These are phyloP conservation scores for Taphrorychus bicolor DNA, from an alignment of 2,888 invertebrate species.

Conservation along the genomic window DNA sequence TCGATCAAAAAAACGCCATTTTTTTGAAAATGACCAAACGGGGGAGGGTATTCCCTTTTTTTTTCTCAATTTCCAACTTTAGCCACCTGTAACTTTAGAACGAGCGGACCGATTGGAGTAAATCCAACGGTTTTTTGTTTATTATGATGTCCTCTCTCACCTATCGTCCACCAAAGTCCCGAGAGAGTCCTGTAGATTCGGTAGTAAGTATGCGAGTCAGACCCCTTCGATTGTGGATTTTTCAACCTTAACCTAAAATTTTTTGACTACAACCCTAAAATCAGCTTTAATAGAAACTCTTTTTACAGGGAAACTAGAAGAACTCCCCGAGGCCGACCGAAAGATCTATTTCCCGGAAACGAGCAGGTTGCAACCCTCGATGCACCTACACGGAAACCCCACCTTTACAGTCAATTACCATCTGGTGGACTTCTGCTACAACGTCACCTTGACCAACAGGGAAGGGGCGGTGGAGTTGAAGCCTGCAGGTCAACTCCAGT, in stretches of 20 bases:
- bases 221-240: not conserved
- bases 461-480: slow-evolving; percentile 73
- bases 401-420: slow-evolving; percentile 72
- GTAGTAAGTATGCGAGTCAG: too few species aligned
- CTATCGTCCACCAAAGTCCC: too few species aligned
- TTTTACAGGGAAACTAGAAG: slow-evolving; percentile 70
- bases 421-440: slow-evolving; percentile 75
- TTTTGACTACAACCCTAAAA: not conserved
- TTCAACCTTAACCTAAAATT: not conserved
- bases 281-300: not conserved
- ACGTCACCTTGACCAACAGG: slow-evolving; percentile 66
- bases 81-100: too few species aligned
- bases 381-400: slow-evolving; percentile 69
- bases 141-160: too few species aligned
- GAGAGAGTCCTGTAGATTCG: too few species aligned
- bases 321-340: slow-evolving; percentile 66
- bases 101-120: too few species aligned
- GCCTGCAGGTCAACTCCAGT: slow-evolving; percentile 66
- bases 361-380: slow-evolving; percentile 55
- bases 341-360: slow-evolving; percentile 65
- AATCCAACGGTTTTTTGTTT: too few species aligned
- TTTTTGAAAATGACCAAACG: too few species aligned
- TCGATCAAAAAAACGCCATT: too few species aligned
- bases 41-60: too few species aligned
- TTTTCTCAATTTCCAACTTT: too few species aligned